Base-by-base conservation (phyloP, 2,888 invertebrate species). In the Eupithecia exiguata region DNA sequence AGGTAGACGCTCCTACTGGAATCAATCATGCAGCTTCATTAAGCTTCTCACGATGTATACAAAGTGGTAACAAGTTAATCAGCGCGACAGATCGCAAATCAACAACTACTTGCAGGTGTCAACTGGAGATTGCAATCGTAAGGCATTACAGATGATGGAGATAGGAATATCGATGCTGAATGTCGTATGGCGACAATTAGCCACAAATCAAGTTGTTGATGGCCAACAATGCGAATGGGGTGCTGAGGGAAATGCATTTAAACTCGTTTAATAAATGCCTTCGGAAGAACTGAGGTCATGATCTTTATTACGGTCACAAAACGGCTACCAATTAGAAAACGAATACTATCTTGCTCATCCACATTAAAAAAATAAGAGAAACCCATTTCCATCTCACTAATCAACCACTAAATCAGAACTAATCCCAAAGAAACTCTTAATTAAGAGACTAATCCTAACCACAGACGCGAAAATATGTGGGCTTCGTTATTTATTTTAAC, bases 101-200 rank as follows among this genome's bases (percentile, higher is more conserved):
- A 76, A 73, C 72, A 67, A 74, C 77, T 73, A 73, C 66, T 72
- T 73, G 76, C 73, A 75, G 72, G 84, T 84, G 85, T 84, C 84
- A 83, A 77, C 68, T 69, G 75, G 70, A 82, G 86, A 86, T 85
- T 82, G 77, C 72, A 74, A 86, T 87, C 85, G 77, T 78, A 74
- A 58, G 78, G 81, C 84, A 84, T 82, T 80, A 81, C 76, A 85
- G 86, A 86, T 87, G 80, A 78, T 76, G 67, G 74, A 76, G 86
- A 87, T 86, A 86, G 61, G 79, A 70, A 70, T 80, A 82, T 61
- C 61, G 72, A 68, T 69, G 61, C 63, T 49, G 67, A 70, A 69
- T 74, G 71, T 58, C 49, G 66, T 61, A 61, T 49, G 66, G 66
- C 25, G 40, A 40, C 40, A 66, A 66, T 66, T 66, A 65, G 38